Evolutionary conservation across 30 jellyfish, hydroid and myxozoan genomes (phyloP), one percentile per base, ranked within the genome.

Genomic region (Calvadosia cruxmelitensis): DNA sequence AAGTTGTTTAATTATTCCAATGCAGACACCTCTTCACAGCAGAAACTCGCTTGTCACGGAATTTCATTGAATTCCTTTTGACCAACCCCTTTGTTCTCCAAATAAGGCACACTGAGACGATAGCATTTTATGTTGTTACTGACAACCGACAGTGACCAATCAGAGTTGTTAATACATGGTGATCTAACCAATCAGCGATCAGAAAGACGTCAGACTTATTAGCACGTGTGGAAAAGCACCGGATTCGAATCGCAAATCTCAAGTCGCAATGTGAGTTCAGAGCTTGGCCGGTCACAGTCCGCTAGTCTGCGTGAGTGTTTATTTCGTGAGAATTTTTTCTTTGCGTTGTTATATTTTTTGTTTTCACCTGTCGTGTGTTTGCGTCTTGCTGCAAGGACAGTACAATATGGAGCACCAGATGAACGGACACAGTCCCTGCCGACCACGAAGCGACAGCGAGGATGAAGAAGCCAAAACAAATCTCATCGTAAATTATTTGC

Each of bases 401-500:
- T n/a, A n/a, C n/a, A n/a, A n/a, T n/a, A n/a, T n/a, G n/a, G n/a
- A n/a, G n/a, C n/a, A n/a, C n/a, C 57, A 42, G 20, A 42, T 42
- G 57, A 5, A 42, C 20, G 10, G 10, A 42, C 10, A 42, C 20
- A 42, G 57, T 20, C 57, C 57, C 10, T 42, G 15, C 20, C 57
- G 57, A 42, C 10, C 57, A 20, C 57, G 15, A 42, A 42, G 57
- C 57, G 57, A 66, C 80, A 68, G 63, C 57, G 73, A 63, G 30
- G 82, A 64, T 51, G 69, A 61, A 28, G 92, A 77, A 69, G 95
- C 67, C 53, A 92, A 88, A 73, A 92, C 96, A 63, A 92, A 92
- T 67, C 92, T 92, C 76, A 92, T 92, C 66, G 92, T 92, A 29
- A 92, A 92, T 72, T 92, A 92, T 81, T 90, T 92, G 82, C 99